Evolutionary conservation across 2,888 invertebrate genomes (phyloP).

Genomic region (Neoitamus cyanurus): DNA sequence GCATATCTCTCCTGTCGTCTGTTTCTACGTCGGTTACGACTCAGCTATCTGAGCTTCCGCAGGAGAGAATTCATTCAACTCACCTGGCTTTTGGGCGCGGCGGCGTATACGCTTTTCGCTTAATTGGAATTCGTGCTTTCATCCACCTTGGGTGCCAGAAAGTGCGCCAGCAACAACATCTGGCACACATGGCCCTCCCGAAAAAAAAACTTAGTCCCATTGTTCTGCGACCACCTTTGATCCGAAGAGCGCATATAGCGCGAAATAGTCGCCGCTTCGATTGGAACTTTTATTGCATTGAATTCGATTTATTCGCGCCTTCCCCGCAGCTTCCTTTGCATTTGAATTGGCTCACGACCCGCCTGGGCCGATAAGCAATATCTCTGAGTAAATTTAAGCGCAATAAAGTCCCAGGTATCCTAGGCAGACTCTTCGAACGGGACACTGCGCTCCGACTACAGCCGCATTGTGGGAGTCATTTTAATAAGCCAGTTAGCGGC

Average conservation of each 20-base stretch:
- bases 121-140: slow-evolving; percentile 9
- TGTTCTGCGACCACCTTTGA: neutral
- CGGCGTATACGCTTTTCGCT: neutral
- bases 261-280: neutral
- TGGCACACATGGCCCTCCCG: neutral
- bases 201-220: slow-evolving; percentile 2
- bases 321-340: neutral
- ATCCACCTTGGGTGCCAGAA: neutral
- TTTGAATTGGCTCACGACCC: neutral
- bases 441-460: neutral
- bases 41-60: neutral
- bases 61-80: neutral
- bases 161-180: slow-evolving; percentile 1
- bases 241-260: neutral
- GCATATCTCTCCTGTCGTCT: neutral
- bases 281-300: neutral
- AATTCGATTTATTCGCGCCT: neutral
- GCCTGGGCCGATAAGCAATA: neutral
- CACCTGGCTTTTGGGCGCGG: neutral
- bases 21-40: neutral
- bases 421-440: neutral
- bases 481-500: slow-evolving; percentile 6
- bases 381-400: neutral
- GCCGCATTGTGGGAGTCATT: slow-evolving; percentile 16
- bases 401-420: neutral